A percentile compares a stretch with the other conserved stretches of the same genome.
Conservation (phyloP, 2,797 vertebrate species). For the Chaetophractus vellerosus region DNA sequence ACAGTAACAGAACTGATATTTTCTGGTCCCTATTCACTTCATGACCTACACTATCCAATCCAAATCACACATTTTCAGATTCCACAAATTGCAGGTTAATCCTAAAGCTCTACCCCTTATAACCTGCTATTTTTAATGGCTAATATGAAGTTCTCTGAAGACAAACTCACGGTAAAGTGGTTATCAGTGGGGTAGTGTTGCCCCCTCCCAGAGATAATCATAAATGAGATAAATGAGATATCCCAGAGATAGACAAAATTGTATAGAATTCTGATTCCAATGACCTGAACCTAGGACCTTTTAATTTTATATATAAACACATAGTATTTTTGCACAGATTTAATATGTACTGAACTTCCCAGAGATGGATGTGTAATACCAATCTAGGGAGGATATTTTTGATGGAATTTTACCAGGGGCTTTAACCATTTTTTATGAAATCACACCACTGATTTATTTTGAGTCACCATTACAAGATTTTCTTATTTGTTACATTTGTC, state of each 20-base stretch:
- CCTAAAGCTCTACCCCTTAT: background rate
- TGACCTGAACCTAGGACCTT: background rate
- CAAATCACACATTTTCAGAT: background rate
- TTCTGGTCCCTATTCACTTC: background rate
- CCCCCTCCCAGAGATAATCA: no score
- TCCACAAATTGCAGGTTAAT: background rate
- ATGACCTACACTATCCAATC: background rate
- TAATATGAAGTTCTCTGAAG: background rate
- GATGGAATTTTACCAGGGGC: background rate
- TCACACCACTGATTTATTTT: background rate
- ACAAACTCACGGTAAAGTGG: background rate
- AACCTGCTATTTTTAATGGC: background rate
- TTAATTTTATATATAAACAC: background rate
- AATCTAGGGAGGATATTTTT: background rate
- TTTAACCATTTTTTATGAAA: background rate
- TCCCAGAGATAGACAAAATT: background rate
- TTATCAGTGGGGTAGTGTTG: background rate
- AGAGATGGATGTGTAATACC: background rate
- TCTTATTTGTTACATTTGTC: background rate
- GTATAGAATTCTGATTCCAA: background rate
- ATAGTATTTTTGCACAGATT: background rate
- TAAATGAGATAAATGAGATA: background rate
- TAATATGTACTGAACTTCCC: background rate
- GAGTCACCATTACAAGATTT: background rate
- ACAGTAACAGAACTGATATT: background rate